Base-by-base conservation (phyloP, 2,797 vertebrate species). In the Sarcophilus harrisii region DNA sequence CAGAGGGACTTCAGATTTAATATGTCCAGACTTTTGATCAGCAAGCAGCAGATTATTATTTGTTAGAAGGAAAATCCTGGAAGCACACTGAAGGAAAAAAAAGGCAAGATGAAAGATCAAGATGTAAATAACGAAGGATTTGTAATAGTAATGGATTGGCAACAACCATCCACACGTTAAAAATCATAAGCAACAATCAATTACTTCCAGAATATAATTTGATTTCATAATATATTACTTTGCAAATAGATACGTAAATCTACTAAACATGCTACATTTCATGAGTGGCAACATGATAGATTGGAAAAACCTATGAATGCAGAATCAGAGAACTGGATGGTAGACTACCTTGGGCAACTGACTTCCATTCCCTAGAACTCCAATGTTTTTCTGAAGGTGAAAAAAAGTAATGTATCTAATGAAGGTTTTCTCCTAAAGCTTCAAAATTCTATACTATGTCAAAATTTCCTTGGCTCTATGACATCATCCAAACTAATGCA, bases 21-120 rank as follows among this genome's bases (percentile, higher is more conserved):
- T 99, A 96, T 99, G 99, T n/a, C 99, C 99, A 0, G 99, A 99
- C 98, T 99, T 99, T 97, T 99, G 99, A 98, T 99, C 99, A 10
- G 99, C 99, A 97, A 99, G 99, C 89, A 99, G 98, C 49, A 99
- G 98, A 0, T 99, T 99, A 95, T 99, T 99, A 98, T 99, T 99
- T 54, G 99, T 99, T 97, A 99, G 98, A 95, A 99, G 99, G 98
- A 99, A 99, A 98, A 99, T 99, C 93, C 99, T 99, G 96, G 99
- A 98, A 0, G 99, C 99, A 90, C 99, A 99, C 99, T 99, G 98
- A 58, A 96, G 98, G 97, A 92, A 54, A 0, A n/a, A 66, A 0
- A 2, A 62, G 92, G 95, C 45, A 90, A 60, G 92, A 92, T 10
- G 38, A 54, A 54, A 54, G 92, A 81, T 21, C 28, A 21, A 55